phyloP scores from a whole-genome alignment of 2,888 invertebrate species.

The Brachyptera putata region DNA sequence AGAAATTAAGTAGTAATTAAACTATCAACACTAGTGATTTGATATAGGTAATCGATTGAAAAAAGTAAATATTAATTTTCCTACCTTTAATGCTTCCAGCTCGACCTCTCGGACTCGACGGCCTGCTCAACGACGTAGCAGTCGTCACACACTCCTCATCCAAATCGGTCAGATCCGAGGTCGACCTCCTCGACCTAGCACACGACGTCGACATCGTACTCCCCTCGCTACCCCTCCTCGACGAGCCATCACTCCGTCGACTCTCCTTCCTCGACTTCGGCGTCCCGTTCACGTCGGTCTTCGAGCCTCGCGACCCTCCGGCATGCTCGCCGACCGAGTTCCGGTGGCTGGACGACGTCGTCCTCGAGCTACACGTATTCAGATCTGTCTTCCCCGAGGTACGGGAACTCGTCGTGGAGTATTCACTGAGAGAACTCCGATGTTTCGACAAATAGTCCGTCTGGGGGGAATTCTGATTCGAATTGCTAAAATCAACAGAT shows the following conservation, averaged over 20 bases:
- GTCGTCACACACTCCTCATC: constrained; percentile 49
- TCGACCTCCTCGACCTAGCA: constrained; percentile 55
- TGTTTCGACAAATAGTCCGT: neutral
- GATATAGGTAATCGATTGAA: no score
- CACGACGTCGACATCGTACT: constrained; percentile 22
- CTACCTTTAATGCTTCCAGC: constrained; percentile 42
- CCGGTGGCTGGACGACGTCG: neutral
- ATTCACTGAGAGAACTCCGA: constrained; percentile 24
- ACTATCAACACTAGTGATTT: no score
- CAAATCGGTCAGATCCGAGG: constrained; percentile 68
- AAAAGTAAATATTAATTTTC: neutral
- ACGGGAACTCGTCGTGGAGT: constrained; percentile 40
- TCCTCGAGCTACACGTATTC: neutral
- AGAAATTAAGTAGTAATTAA: no score
- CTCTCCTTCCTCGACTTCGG: no score
- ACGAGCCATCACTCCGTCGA: constrained; percentile 13
- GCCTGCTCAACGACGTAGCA: constrained; percentile 58
- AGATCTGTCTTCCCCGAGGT: constrained; percentile 42
- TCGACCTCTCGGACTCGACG: constrained; percentile 64
- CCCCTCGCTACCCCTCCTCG: constrained; percentile 19
- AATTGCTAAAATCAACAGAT: no score
- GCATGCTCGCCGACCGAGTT: constrained; percentile 17
- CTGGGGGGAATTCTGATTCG: neutral
- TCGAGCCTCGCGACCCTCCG: constrained; percentile 2
- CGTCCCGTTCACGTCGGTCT: neutral